These are phyloP conservation scores for Lemur catta DNA, from an alignment of 2,797 vertebrate species.

Conservation along the genomic window DNA sequence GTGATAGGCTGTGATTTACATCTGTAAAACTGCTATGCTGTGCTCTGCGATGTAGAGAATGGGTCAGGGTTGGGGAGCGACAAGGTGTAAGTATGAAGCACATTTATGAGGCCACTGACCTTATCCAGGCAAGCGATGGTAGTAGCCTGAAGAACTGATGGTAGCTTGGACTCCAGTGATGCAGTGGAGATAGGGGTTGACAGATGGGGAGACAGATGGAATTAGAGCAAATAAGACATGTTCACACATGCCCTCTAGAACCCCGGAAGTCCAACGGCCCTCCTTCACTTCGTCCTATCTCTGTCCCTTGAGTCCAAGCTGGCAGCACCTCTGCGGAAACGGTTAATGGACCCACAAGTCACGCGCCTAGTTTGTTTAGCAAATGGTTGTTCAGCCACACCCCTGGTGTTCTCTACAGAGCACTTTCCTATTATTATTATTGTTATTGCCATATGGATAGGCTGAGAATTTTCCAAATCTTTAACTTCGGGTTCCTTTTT, in stretches of 20 bases:
- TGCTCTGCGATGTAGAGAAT: not conserved
- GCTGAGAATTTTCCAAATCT: not conserved
- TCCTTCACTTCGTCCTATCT: not conserved
- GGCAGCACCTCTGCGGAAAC: not conserved
- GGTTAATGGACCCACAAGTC: not conserved
- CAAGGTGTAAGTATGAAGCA: not conserved
- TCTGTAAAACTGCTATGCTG: not conserved
- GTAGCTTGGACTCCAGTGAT: not conserved
- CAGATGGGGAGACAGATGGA: not conserved
- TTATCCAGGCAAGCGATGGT: not conserved
- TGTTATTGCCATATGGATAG: not conserved
- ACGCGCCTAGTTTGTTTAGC: not conserved
- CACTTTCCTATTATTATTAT: not conserved
- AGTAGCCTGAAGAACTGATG: not conserved
- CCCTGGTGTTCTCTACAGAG: not conserved
- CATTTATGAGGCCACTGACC: not conserved
- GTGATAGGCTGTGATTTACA: not conserved
- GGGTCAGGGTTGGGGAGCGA: not conserved
- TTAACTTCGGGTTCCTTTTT: not conserved
- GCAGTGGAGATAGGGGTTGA: not conserved
- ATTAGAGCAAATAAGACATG: not conserved
- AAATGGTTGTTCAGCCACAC: not conserved
- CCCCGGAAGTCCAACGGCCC: not conserved
- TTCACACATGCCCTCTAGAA: not conserved
- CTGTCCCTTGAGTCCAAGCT: not conserved